phyloP scores from a whole-genome alignment of 2,797 vertebrate genomes.

The Babyrousa celebensis region DNA sequence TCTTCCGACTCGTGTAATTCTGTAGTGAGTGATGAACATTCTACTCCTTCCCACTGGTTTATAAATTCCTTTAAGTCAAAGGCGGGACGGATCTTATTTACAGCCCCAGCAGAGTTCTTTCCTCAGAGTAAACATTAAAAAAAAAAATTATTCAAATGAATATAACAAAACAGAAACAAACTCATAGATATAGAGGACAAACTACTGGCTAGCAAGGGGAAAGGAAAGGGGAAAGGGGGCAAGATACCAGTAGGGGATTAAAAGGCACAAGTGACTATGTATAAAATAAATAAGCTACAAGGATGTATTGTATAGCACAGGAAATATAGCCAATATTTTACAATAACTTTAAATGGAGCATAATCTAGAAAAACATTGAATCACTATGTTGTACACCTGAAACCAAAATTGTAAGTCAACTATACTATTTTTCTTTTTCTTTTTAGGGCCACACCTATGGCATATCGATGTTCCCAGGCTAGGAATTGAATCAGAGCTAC shows the following conservation, averaged over 20 bases:
- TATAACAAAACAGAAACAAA: background rate
- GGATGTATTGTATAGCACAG: background rate
- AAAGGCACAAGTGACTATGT: background rate
- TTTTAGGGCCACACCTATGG: too few species aligned
- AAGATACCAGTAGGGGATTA: background rate
- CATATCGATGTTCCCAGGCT: too few species aligned
- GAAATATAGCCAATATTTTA: background rate
- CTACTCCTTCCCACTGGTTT: background rate
- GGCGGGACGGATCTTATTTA: conserved; percentile 19
- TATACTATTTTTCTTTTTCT: too few species aligned
- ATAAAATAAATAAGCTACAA: too few species aligned
- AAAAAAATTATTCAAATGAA: background rate
- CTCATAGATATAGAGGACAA: background rate
- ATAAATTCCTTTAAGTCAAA: conserved; percentile 8
- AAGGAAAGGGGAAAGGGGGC: background rate
- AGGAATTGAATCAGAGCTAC: too few species aligned
- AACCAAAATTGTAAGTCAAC: background rate
- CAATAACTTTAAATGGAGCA: background rate
- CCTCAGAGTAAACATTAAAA: conserved; percentile 23
- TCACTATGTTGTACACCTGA: background rate
- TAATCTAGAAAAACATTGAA: background rate
- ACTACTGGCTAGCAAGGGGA: background rate
- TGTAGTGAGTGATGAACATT: background rate
- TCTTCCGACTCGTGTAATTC: background rate
- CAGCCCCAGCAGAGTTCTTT: conserved; percentile 8